A percentile compares a stretch with the other conserved stretches of the same genome.
Evolutionary conservation across 2,113 vertebrate species (phyloP).

Genomic region (Triplophysa rosa): DNA sequence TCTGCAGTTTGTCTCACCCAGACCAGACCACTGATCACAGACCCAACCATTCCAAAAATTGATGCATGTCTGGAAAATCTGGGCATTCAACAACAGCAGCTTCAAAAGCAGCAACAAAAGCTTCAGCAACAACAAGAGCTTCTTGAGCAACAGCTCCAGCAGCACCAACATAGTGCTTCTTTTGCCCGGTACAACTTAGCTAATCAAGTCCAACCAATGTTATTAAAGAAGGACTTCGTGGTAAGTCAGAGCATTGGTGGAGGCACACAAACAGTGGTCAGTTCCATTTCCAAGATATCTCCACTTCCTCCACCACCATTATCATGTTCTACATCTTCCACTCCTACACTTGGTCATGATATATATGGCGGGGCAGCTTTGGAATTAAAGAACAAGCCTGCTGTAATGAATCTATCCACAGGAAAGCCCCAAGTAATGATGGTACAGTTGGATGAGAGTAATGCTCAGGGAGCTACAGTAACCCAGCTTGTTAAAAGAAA

Average conservation of each 20-base stretch:
- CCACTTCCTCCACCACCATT: slow-evolving; percentile 73
- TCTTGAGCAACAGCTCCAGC: slow-evolving; percentile 80
- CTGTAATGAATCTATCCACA: slow-evolving; percentile 76
- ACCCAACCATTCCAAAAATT: slow-evolving; percentile 74
- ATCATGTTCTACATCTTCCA: slow-evolving; percentile 56
- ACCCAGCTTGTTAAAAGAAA: slow-evolving; percentile 89
- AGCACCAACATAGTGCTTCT: slow-evolving; percentile 81
- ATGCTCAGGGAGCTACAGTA: slow-evolving; percentile 74
- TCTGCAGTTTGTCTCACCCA: slow-evolving; percentile 90
- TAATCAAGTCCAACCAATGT: slow-evolving; percentile 80
- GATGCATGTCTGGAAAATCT: slow-evolving; percentile 83
- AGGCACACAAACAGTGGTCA: slow-evolving; percentile 68
- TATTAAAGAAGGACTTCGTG: slow-evolving; percentile 85
- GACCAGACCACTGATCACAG: slow-evolving; percentile 77
- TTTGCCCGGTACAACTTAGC: slow-evolving; percentile 89
- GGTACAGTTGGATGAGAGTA: slow-evolving; percentile 88
- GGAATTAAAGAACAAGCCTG: slow-evolving; percentile 85
- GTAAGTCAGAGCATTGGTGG: slow-evolving; percentile 78
- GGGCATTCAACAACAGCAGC: slow-evolving; percentile 74
- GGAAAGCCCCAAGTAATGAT: slow-evolving; percentile 91
- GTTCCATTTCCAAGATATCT: slow-evolving; percentile 78
- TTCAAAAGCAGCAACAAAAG: slow-evolving; percentile 79
- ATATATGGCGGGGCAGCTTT: slow-evolving; percentile 79
- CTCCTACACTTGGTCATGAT: slow-evolving; percentile 71
- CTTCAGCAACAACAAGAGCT: slow-evolving; percentile 77